These are phyloP conservation scores for Caerostris darwini DNA, from an alignment of 1,140 invertebrate species.

Conservation along the genomic window DNA sequence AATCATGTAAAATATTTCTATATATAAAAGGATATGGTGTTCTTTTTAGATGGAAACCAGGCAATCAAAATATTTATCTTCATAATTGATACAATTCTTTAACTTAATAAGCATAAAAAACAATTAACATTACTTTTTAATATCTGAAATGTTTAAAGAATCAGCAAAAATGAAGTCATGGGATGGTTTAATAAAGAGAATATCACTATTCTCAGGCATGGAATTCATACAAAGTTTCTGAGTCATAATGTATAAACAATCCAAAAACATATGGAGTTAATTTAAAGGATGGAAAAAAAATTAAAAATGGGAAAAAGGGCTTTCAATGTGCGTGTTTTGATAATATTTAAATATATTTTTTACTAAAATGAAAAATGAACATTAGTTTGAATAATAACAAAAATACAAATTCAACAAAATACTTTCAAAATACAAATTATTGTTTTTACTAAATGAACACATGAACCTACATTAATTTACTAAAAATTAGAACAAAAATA, in stretches of 20 bases:
- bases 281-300: neutral
- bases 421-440: no score
- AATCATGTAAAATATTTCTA: neutral
- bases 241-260: conserved; percentile 4
- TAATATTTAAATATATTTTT: no score
- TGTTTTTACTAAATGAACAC: no score
- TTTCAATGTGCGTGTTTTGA: conserved; percentile 17
- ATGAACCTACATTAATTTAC: no score
- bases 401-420: no score
- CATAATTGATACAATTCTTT: neutral
- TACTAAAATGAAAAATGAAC: no score
- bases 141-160: neutral
- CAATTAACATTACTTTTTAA: neutral
- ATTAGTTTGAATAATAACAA: no score
- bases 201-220: neutral
- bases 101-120: neutral
- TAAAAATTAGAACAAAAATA: no score
- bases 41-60: conserved; percentile 32
- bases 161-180: conserved; percentile 15
- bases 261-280: conserved; percentile 13
- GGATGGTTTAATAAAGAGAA: neutral
- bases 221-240: neutral
- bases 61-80: conserved; percentile 27
- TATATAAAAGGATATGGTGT: conserved; percentile 12
- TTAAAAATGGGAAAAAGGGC: conserved; percentile 2